Base-by-base conservation (phyloP, 2,113 vertebrate genomes). In the Psittacus erithacus region DNA sequence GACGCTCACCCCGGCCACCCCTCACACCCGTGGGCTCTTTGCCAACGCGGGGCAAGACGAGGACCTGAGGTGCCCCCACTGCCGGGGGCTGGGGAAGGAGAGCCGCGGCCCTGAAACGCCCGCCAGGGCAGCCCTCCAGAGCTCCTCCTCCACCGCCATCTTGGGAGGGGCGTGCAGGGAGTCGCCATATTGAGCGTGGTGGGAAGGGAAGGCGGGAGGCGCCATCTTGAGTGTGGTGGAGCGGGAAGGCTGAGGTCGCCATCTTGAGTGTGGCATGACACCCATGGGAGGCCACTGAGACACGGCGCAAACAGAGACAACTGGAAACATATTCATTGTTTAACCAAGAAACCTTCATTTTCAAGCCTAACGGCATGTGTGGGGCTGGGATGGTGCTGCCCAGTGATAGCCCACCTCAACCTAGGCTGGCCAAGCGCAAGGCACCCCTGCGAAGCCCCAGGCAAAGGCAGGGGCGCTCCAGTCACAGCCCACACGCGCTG, bases 1-100 rank as follows among this genome's bases (percentile, higher is more conserved):
- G 12, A 53, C 6, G 47, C 79, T 57, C 97, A 92, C 97, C 97
- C 94, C 93, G 64, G 92, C 98, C 98, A 98, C 95, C 98, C 98
- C 98, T 99, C 97, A 97, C 98, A 78, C 98, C 99, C 98, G 97
- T 97, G 98, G 98, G 98, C 98, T 98, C 98, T 98, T 98, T 97
- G 98, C 98, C 88, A 76, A 97, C 97, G 98, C 98, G 98, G 98
- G 57, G 97, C 98, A 97, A 97, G 55, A 97, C 22, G 8, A 25
- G 17, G 43, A 73, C 7, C 5, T 9, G 28, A 1, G 6, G 13
- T 1, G 59, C 44, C 7, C 47, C 47, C 47, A 49, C 47, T 7
- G 5, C 28, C 9, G 17, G 17, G 0, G 22, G 29, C 3, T 0
- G 7, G 13, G 33, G 6, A 39, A 1, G 10, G 2, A 9, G 11